A percentile compares a stretch with the other conserved stretches of the same genome.
phyloP scores from a whole-genome alignment of 2,888 invertebrate genomes.

The Metallyticus violacea region DNA sequence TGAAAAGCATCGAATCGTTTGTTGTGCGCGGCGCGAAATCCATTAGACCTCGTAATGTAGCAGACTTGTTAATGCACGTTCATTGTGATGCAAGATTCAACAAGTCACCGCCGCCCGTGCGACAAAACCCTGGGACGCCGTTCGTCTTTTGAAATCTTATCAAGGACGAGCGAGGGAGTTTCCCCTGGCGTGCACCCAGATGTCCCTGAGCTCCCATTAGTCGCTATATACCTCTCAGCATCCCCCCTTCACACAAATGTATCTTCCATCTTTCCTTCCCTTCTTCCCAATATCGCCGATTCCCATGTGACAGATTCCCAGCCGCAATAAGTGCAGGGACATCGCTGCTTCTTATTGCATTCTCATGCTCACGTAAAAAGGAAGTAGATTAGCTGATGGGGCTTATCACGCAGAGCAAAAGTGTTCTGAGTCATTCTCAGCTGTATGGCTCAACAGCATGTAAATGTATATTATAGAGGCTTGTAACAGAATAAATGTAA shows the following conservation, averaged over 20 bases:
- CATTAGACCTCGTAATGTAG: background rate
- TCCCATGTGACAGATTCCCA: background rate
- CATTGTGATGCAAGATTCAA: background rate
- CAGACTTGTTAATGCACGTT: background rate
- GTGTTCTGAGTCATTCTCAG: background rate
- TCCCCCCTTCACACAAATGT: background rate
- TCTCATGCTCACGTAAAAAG: background rate
- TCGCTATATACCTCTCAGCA: background rate
- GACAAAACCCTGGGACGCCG: no score
- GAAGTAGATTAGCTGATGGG: background rate
- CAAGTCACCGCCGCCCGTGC: background rate
- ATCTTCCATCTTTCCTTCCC: background rate
- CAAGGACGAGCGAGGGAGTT: background rate
- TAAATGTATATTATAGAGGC: no score
- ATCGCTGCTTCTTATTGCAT: background rate
- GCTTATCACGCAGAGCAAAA: background rate
- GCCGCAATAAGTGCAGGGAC: background rate
- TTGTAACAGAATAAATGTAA: no score
- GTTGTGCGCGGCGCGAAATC: no score
- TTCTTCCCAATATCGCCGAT: background rate
- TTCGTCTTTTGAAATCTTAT: background rate
- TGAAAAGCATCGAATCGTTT: no score
- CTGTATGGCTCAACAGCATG: no score
- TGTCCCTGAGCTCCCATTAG: constrained; percentile 13
- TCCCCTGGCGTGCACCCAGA: background rate